These are phyloP conservation scores for Prosapia bicincta DNA, from an alignment of 2,888 invertebrate species.

Conservation along the genomic window DNA sequence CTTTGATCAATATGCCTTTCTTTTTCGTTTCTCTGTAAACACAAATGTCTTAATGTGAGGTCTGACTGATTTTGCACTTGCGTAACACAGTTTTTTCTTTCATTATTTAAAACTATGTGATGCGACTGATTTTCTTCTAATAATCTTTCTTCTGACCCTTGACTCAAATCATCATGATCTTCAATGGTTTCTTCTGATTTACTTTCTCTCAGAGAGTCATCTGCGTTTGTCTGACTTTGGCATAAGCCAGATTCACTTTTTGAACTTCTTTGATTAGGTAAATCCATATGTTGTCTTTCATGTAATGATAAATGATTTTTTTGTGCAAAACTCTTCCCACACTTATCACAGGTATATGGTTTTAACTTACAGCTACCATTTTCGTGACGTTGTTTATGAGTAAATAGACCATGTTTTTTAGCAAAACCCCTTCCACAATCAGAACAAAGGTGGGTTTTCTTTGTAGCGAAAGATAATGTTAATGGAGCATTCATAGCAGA, in stretches of 20 bases:
- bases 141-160: constrained; percentile 6
- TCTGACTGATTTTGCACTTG: background rate
- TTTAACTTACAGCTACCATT: constrained; percentile 76
- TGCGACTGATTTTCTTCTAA: background rate
- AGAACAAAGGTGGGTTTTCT: constrained; percentile 73
- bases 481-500: constrained; percentile 46
- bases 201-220: constrained; percentile 42
- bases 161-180: constrained; percentile 37
- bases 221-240: constrained; percentile 47
- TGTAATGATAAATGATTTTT: constrained; percentile 80
- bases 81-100: background rate
- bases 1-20: background rate
- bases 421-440: constrained; percentile 81
- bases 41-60: background rate
- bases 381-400: constrained; percentile 73
- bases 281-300: constrained; percentile 74
- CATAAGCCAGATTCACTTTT: constrained; percentile 43
- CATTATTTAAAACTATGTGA: background rate
- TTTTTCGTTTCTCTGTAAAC: background rate
- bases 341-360: constrained; percentile 74
- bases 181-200: constrained; percentile 41
- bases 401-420: constrained; percentile 75
- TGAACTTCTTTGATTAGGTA: constrained; percentile 27
- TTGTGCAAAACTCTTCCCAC: constrained; percentile 82
- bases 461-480: constrained; percentile 45